phyloP scores from a whole-genome alignment of 2,113 vertebrate genomes.

The Ceratotherium simum region DNA sequence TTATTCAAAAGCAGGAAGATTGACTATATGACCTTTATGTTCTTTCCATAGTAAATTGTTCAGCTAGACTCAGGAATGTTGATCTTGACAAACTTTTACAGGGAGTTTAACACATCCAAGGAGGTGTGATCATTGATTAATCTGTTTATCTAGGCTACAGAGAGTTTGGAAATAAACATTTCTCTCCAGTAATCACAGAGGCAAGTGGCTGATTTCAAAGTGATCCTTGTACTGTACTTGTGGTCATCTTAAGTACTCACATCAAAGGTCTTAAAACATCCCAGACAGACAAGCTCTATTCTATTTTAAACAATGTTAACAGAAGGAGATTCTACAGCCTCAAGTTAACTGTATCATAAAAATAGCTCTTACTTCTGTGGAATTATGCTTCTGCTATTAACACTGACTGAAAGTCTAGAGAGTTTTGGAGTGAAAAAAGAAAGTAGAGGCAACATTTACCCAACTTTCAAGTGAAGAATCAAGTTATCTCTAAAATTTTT shows the following conservation, averaged over 20 bases:
- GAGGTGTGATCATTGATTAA: background rate
- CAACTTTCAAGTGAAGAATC: conserved; percentile 23
- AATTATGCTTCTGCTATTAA: background rate
- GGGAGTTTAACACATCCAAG: background rate
- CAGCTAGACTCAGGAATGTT: background rate
- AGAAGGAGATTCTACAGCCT: background rate
- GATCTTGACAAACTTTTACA: background rate
- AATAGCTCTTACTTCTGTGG: conserved; percentile 4
- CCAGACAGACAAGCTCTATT: background rate
- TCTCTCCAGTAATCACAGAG: background rate
- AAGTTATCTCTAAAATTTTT: background rate
- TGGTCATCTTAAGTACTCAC: background rate
- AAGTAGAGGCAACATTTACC: background rate
- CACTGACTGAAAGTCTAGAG: background rate
- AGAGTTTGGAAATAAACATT: background rate
- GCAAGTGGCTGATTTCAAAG: background rate
- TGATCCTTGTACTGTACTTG: background rate
- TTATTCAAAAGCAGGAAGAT: background rate
- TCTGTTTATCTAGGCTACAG: background rate
- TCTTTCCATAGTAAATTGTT: background rate
- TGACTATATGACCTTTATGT: background rate
- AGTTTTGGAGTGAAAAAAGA: background rate
- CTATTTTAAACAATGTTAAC: background rate
- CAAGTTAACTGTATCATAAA: background rate
- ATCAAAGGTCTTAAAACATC: conserved; percentile 32